A percentile compares a stretch with the other conserved stretches of the same genome.
These are phyloP conservation scores for Drosophila putrida DNA, from an alignment of 2,888 invertebrate genomes.

Conservation along the genomic window DNA sequence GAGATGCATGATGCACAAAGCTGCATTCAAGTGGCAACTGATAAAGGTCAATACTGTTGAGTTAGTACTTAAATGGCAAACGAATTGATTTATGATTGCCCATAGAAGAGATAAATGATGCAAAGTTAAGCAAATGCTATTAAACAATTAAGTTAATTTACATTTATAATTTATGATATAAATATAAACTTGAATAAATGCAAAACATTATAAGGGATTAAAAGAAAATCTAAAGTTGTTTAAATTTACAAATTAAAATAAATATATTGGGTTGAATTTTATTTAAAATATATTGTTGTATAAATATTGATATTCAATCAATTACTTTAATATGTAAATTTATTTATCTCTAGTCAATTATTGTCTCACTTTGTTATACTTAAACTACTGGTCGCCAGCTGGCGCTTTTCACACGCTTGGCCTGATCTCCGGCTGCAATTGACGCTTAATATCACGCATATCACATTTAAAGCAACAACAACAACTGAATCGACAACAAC, in stretches of 20 bases:
- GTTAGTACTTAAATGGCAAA: slow-evolving; percentile 15
- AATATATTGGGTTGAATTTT: too few relatives aligned
- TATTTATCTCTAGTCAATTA: neutral
- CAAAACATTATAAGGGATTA: too few relatives aligned
- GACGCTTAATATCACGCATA: slow-evolving; percentile 37
- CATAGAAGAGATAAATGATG: neutral
- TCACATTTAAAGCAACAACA: slow-evolving; percentile 20
- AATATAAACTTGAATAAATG: too few relatives aligned
- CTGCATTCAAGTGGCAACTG: slow-evolving; percentile 33
- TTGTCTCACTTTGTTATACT: neutral
- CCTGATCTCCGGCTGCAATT: slow-evolving; percentile 10
- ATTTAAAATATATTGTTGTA: too few relatives aligned
- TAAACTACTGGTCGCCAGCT: slow-evolving; percentile 20
- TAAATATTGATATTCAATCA: too few relatives aligned
- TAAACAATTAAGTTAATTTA: neutral
- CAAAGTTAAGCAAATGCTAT: neutral
- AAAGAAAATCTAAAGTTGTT: too few relatives aligned
- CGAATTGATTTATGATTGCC: slow-evolving; percentile 20
- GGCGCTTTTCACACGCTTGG: slow-evolving; percentile 19
- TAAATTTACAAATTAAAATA: too few relatives aligned
- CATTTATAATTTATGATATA: too few relatives aligned
- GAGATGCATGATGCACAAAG: slow-evolving; percentile 1
- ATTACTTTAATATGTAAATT: neutral
- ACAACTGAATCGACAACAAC: neutral
- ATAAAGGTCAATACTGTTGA: slow-evolving; percentile 51